Conservation (phyloP, 2,888 invertebrate genomes). For the Parascotia fuliginaria region DNA sequence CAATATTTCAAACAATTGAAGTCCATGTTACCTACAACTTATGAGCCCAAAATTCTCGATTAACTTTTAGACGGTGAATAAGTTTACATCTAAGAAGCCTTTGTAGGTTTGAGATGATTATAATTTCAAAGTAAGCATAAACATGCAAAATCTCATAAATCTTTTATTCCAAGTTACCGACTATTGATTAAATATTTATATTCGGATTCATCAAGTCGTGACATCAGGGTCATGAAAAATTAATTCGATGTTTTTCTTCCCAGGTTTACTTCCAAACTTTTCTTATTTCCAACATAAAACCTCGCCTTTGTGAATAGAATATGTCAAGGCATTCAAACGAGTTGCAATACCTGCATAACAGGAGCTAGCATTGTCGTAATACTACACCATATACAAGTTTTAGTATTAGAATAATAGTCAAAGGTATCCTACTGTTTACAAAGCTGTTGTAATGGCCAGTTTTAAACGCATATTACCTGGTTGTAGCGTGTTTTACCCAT, state of each 20-base stretch:
- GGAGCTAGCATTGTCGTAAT: conserved; percentile 8
- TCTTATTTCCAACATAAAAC: conserved; percentile 17
- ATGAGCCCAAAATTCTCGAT: too few relatives aligned
- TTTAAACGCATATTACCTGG: conserved; percentile 34
- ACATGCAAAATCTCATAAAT: not conserved
- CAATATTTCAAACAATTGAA: too few relatives aligned
- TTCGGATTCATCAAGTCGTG: conserved; percentile 17
- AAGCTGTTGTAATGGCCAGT: conserved; percentile 29
- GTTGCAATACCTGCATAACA: not conserved
- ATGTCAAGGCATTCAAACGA: conserved; percentile 3
- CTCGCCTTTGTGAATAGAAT: conserved; percentile 22
- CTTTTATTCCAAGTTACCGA: not conserved
- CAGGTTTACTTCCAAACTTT: conserved; percentile 24
- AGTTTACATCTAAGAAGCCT: too few relatives aligned
- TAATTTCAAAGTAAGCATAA: not conserved
- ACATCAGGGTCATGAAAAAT: conserved; percentile 27
- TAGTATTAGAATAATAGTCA: conserved; percentile 18
- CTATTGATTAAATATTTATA: conserved; percentile 7
- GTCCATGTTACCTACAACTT: too few relatives aligned
- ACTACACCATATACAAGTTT: conserved; percentile 15
- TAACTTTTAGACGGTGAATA: too few relatives aligned
- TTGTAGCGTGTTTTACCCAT: conserved; percentile 34
- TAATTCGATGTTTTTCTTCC: conserved; percentile 27
- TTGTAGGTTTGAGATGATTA: too few relatives aligned
- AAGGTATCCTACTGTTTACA: conserved; percentile 28